Evolutionary conservation across 2,888 invertebrate genomes (phyloP), one percentile per base, ranked within the genome.

Genomic region (Meiosimyza platycephala): DNA sequence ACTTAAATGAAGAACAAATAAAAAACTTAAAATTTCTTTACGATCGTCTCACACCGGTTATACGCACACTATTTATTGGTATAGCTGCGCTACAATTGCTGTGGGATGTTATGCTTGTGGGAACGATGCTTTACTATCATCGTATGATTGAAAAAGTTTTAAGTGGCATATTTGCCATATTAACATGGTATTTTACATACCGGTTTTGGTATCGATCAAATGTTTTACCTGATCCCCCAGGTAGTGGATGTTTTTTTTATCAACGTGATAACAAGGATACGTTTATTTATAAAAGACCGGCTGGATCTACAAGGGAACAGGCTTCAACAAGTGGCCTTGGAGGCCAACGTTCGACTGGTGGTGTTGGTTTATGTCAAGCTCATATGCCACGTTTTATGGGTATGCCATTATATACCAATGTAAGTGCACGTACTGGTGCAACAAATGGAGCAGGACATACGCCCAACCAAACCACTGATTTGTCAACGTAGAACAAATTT

Each of bases 51-150:
- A 95, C 96, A 16, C 95, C 95, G 0, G 93, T 93, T 83, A 92
- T 98, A 22, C 91, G 96, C 83, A 90, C 90, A 9, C 86, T 94
- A 22, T 92, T 97, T 79, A 91, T 97, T 79, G 89, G 90, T 0
- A 93, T 97, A 88, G 93, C 97, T 0, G 78, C 92, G 0, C 89
- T 97, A 72, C 93, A 93, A 82, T 80, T 97, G 40, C 85, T 97
- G n/a, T 98, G 97, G 97, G 97, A 99, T 88, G 90, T 97, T 5
- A 98, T 98, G 97, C 89, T 99, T 63, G 89, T 97, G 5, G 93
- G 94, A 52, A 98, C 99, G 1, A 93, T 96, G 86, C 85, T 99
- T 9, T 99, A 98, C 86, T 98, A 97, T 88, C 99, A 99, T 86
- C 94, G 94, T 66, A 95, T 98, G 94, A 92, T 96, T 40, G 98